Percentiles rank a stretch among this genome's conserved stretches.
Evolutionary conservation across 2,797 vertebrate species (phyloP).

Genomic region (Tauraco hartlaubi): DNA sequence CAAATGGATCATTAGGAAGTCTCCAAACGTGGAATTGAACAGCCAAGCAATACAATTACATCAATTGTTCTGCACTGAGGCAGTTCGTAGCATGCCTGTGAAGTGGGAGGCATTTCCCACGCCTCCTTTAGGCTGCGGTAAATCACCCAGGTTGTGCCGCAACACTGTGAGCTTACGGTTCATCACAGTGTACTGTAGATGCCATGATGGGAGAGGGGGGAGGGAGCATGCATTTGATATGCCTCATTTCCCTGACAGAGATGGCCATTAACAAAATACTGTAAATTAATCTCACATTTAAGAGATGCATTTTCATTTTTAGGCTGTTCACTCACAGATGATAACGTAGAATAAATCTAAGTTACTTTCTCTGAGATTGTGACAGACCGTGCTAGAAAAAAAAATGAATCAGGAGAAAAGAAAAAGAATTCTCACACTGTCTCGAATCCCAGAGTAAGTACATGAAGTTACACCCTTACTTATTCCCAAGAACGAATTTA

Average conservation of each 20-base stretch:
- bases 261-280: not conserved
- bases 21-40: not conserved
- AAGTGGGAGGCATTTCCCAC: conserved; percentile 50
- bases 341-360: not conserved
- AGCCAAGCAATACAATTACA: conserved; percentile 26
- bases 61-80: conserved; percentile 17
- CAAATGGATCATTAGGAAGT: conserved; percentile 49
- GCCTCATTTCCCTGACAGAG: not conserved
- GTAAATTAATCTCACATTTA: not conserved
- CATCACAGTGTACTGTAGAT: not conserved
- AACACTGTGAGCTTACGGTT: not conserved
- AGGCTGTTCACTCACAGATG: not conserved
- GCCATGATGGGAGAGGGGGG: not conserved
- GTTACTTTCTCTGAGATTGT: not conserved
- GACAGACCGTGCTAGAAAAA: not conserved
- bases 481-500: not conserved
- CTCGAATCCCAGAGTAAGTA: not conserved
- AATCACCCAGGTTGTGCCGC: not conserved
- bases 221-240: not conserved
- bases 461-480: not conserved
- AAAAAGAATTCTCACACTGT: not conserved
- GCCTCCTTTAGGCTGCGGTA: conserved; percentile 16
- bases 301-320: not conserved
- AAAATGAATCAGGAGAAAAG: not conserved
- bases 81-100: not conserved